These are phyloP conservation scores for Scyliorhinus canicula DNA, from an alignment of 2,797 vertebrate species.

Conservation along the genomic window DNA sequence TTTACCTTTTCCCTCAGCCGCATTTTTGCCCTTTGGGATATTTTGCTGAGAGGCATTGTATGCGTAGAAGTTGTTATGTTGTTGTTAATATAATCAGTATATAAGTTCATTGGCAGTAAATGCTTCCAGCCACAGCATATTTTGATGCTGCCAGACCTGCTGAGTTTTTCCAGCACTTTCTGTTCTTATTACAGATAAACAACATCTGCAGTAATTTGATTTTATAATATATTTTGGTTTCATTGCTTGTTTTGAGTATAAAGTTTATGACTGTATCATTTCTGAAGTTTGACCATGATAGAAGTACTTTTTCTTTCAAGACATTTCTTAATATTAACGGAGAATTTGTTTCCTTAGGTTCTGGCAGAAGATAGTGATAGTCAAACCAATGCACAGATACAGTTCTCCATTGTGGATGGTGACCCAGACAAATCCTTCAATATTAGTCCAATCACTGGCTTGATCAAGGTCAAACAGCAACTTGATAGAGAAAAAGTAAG, in stretches of 20 bases:
- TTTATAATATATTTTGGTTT: not conserved
- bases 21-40: not conserved
- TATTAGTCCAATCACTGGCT: slow-evolving; percentile 73
- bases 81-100: not conserved
- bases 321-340: not conserved
- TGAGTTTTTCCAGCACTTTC: no score
- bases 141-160: no score
- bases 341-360: slow-evolving; percentile 59
- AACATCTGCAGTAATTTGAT: no score
- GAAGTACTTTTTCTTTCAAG: not conserved
- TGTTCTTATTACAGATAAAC: no score
- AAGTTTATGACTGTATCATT: not conserved
- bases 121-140: not conserved
- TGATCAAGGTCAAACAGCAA: slow-evolving; percentile 86
- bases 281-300: not conserved
- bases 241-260: not conserved
- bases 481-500: slow-evolving; percentile 89
- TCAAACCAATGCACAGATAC: slow-evolving; percentile 74
- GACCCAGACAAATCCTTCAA: slow-evolving; percentile 82
- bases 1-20: not conserved
- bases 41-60: not conserved
- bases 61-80: not conserved
- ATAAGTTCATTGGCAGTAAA: not conserved
- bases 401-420: slow-evolving; percentile 80
- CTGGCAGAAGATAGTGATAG: slow-evolving; percentile 88